Evolutionary conservation across 2,888 invertebrate genomes (phyloP).

Genomic region (Rhagium mordax): DNA sequence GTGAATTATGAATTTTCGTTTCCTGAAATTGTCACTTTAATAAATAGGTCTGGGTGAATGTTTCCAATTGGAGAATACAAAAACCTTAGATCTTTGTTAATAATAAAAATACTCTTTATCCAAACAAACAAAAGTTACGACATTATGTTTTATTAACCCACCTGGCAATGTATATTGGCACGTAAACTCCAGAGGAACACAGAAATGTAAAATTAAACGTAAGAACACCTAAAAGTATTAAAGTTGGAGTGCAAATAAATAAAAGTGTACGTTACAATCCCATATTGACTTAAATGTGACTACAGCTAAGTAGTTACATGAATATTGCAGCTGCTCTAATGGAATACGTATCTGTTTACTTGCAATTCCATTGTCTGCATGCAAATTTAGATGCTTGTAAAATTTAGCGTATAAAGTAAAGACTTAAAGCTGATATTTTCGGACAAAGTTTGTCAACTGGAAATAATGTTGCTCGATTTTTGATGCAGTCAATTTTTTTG

Average conservation of each 20-base stretch:
- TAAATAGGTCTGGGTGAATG: too few relatives aligned
- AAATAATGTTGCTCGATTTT: too few relatives aligned
- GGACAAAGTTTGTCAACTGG: too few relatives aligned
- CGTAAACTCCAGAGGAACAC: background rate
- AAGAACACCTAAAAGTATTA: background rate
- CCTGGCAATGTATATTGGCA: background rate
- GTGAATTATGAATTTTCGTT: too few relatives aligned
- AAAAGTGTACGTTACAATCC: background rate
- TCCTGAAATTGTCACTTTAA: background rate
- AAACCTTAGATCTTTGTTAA: too few relatives aligned
- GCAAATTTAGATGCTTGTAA: background rate
- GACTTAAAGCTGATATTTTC: too few relatives aligned
- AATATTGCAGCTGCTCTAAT: constrained; percentile 9
- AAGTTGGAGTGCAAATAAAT: background rate
- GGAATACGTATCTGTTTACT: background rate
- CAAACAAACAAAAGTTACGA: background rate
- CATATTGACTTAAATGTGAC: background rate
- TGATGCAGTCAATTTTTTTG: too few relatives aligned
- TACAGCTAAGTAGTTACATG: constrained; percentile 8
- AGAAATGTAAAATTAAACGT: constrained; percentile 7
- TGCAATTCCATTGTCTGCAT: background rate
- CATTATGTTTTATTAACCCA: background rate
- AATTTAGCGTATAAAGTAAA: too few relatives aligned
- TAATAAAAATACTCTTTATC: too few relatives aligned
- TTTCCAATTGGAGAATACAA: too few relatives aligned